Evolutionary conservation across 2,113 vertebrate species (phyloP).

Genomic region (Hipposideros armiger): DNA sequence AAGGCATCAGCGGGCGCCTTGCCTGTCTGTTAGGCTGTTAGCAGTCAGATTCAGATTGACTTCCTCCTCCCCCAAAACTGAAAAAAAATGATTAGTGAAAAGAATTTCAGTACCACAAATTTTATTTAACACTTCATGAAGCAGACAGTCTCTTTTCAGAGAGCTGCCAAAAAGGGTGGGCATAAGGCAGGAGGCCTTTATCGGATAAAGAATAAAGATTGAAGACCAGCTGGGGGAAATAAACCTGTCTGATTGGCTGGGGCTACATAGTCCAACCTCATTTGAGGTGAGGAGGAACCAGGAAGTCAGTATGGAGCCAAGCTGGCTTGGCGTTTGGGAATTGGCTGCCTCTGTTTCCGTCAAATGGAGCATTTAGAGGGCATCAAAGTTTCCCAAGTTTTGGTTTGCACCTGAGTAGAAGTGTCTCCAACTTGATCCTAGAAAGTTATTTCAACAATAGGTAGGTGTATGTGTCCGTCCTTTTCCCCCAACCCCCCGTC

Average conservation of each 20-base stretch:
- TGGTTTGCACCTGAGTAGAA: neutral
- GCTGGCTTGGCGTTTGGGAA: fast-evolving
- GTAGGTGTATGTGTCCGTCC: neutral
- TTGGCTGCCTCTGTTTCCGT: neutral
- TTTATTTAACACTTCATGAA: neutral
- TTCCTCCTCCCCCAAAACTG: neutral
- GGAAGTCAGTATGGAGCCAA: neutral
- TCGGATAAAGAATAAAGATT: neutral
- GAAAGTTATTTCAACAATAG: neutral
- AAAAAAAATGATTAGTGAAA: neutral
- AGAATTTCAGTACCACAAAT: neutral
- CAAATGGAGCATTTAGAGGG: neutral
- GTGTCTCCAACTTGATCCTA: neutral
- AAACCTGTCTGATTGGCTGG: neutral
- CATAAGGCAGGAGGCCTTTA: neutral
- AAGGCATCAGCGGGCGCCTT: neutral
- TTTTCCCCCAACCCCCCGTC: no score
- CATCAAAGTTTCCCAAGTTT: neutral
- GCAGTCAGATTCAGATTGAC: neutral
- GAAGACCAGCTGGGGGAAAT: neutral
- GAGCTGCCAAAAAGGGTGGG: neutral
- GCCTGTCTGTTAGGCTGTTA: neutral
- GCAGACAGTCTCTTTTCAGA: neutral
- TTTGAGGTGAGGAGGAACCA: neutral
- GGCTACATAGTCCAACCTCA: neutral